phyloP scores from a whole-genome alignment of 2,797 vertebrate genomes.

The Mormyrops boulengeri region DNA sequence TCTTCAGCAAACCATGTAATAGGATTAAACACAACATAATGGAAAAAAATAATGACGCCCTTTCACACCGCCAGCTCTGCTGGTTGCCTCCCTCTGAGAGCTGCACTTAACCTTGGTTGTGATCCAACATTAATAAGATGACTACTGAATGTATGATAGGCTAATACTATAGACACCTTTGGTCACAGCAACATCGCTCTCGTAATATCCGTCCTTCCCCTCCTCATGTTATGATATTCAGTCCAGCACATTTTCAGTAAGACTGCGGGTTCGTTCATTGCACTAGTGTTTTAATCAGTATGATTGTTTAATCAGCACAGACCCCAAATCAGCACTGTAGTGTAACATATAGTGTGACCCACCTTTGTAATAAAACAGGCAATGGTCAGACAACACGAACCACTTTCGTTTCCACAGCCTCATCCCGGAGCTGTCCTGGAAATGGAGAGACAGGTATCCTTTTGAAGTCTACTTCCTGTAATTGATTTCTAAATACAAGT shows the following conservation, averaged over 20 bases:
- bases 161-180: not conserved
- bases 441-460: slow-evolving; percentile 27
- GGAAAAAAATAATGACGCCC: not conserved
- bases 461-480: not conserved
- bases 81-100: not conserved
- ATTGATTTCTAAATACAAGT: not conserved
- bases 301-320: not conserved
- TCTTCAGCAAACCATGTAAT: not conserved
- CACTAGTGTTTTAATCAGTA: not conserved
- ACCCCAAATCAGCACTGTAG: not conserved
- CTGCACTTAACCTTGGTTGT: not conserved
- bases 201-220: not conserved
- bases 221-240: not conserved
- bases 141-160: not conserved
- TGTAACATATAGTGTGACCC: slow-evolving; percentile 45
- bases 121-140: not conserved
- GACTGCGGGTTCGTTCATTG: not conserved
- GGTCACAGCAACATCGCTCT: not conserved
- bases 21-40: not conserved
- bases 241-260: not conserved
- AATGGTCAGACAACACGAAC: slow-evolving; percentile 97
- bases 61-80: not conserved
- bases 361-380: slow-evolving; percentile 99
- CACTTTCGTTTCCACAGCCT: slow-evolving; percentile 95
- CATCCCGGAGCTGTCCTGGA: slow-evolving; percentile 98